phyloP scores from a whole-genome alignment of 2,888 invertebrate genomes.

The Deilephila porcellus region DNA sequence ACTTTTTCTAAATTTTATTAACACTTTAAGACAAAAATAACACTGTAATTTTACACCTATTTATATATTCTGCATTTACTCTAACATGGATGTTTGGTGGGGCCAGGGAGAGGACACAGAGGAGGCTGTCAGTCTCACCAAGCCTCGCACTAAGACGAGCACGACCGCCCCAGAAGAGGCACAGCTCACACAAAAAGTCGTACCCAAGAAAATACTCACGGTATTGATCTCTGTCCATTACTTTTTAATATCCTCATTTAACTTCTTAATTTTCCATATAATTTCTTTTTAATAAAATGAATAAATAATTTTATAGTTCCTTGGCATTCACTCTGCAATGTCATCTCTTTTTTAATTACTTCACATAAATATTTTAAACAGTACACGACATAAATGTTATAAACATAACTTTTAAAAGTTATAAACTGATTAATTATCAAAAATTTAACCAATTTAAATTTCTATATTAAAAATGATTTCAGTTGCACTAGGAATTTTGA shows the following conservation, averaged over 20 bases:
- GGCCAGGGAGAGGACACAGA: constrained; percentile 79
- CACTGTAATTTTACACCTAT: constrained; percentile 37
- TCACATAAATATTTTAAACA: constrained; percentile 2
- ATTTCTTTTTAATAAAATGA: not conserved
- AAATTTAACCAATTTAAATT: not conserved
- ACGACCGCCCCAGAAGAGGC: constrained; percentile 81
- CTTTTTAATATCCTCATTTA: constrained; percentile 70
- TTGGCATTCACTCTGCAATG: constrained; percentile 15
- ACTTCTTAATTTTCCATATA: constrained; percentile 7
- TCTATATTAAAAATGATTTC: not conserved
- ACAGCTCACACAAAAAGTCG: constrained; percentile 81
- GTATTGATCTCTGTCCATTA: constrained; percentile 57
- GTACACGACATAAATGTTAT: not conserved
- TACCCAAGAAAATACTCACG: constrained; percentile 80
- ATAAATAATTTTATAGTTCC: constrained; percentile 4
- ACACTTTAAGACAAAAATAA: constrained; percentile 21
- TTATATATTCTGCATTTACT: constrained; percentile 45
- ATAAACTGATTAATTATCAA: not conserved
- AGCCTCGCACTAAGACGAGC: constrained; percentile 80
- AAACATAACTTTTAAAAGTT: not conserved
- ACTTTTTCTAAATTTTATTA: constrained; percentile 29
- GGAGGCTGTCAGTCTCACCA: constrained; percentile 79
- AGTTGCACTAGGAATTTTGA: constrained; percentile 16
- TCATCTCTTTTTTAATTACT: constrained; percentile 19
- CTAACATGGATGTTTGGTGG: constrained; percentile 51